A percentile compares a stretch with the other conserved stretches of the same genome.
These are phyloP conservation scores for Lethrus apterus DNA, from an alignment of 1,140 invertebrate species.

Conservation along the genomic window DNA sequence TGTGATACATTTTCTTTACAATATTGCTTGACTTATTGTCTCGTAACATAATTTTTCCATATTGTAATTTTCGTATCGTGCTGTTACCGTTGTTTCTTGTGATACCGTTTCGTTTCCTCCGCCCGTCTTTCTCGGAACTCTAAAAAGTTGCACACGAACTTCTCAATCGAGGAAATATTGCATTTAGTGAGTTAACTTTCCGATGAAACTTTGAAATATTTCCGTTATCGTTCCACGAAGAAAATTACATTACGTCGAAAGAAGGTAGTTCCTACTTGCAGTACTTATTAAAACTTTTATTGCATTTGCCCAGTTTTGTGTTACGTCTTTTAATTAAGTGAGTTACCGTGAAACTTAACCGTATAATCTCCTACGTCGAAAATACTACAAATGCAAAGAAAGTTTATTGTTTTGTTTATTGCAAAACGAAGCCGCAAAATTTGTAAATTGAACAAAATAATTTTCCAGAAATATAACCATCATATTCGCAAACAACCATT, in stretches of 20 bases:
- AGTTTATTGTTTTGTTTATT: no score
- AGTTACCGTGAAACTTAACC: no score
- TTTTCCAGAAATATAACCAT: no score
- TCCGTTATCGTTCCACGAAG: slow-evolving; percentile 18
- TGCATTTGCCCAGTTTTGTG: slow-evolving; percentile 13
- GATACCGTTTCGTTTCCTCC: slow-evolving; percentile 15
- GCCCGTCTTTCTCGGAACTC: not conserved
- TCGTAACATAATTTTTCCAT: slow-evolving; percentile 11
- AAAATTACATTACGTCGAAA: slow-evolving; percentile 17
- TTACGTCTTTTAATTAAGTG: no score
- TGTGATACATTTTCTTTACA: slow-evolving; percentile 10
- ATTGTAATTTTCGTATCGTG: slow-evolving; percentile 14
- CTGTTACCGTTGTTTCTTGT: slow-evolving; percentile 12
- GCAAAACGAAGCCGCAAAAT: no score
- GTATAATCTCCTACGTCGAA: no score
- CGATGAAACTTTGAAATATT: slow-evolving; percentile 20
- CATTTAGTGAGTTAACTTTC: slow-evolving; percentile 18
- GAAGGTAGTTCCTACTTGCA: slow-evolving; percentile 10
- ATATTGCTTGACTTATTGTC: slow-evolving; percentile 15
- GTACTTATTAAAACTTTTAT: slow-evolving; percentile 20
- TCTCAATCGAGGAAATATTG: slow-evolving; percentile 21
- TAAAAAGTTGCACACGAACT: slow-evolving; percentile 9
- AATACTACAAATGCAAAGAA: no score
- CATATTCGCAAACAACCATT: no score
- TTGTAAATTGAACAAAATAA: no score